Base-by-base conservation (phyloP, 1,140 invertebrate species). In the Tetramorium parvispinum region DNA sequence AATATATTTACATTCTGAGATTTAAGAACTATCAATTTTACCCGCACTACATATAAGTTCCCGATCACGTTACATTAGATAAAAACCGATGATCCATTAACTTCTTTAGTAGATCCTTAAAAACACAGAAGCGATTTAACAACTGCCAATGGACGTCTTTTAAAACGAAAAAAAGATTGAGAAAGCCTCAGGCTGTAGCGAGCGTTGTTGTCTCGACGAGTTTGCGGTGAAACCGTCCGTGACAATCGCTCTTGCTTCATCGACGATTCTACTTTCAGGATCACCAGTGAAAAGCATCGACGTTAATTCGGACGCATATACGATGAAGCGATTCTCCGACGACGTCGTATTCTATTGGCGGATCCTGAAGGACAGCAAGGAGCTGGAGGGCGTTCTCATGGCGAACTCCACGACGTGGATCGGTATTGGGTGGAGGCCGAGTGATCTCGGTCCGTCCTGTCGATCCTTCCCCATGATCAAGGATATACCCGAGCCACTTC, bases 331-430 rank as follows among this genome's bases (percentile, higher is more conserved):
- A 86, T 95, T 99, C 57, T 97, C 97, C 13, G 95, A 96, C 1
- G 96, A 97, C 70, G 97, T 98, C 92, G 96, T 96, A 3, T 94
- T 99, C 32, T 98, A 98, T 93, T 98, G 98, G 98, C 96, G 97
- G 53, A 96, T 98, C 51, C 91, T 99, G 32, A 97, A 97, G 94
- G 97, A 98, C 40, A 96, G 97, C 16, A 96, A 96, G 40, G 98
- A 99, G 95, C 95, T 99, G 7, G 98, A 99, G 94, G 96, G 98
- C 21, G 96, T 98, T 0, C 96, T 98, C 90, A 96, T 97, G 32
- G 97, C 97, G 6, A 98, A 98, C 90, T 96, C 97, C 1, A 97
- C 97, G 0, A 97, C 97, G 16, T 99, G 98, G 96, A 97, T 97
- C n/a, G 98, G 97, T 86, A 59, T 98, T 11, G 98, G 98, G 11